Percentiles rank a stretch among this genome's conserved stretches.
Conservation (phyloP, 2,888 invertebrate species). For the Netelia fuscicornis region DNA sequence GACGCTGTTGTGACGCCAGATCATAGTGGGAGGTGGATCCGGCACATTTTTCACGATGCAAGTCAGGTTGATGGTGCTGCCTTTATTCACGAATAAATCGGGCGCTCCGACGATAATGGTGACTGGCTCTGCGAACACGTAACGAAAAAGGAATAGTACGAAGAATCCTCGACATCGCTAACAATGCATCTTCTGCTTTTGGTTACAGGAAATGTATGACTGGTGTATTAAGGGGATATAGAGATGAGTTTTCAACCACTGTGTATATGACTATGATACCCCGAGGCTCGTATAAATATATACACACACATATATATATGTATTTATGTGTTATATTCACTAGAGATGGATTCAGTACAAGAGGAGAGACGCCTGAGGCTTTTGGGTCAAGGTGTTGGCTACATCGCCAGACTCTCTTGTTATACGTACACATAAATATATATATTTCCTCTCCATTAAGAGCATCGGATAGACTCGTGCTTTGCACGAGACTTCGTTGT, state of each 20-base stretch:
- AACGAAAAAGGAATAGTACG: background rate
- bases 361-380: constrained; percentile 49
- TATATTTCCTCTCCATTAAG: background rate
- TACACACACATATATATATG: background rate
- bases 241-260: constrained; percentile 33
- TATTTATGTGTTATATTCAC: constrained; percentile 1
- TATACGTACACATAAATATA: constrained; percentile 16
- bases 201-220: background rate
- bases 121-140: constrained; percentile 89
- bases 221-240: constrained; percentile 22
- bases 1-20: constrained; percentile 92
- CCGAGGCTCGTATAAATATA: constrained; percentile 46
- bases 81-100: constrained; percentile 93
- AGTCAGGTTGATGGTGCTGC: constrained; percentile 95
- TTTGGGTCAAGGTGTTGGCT: constrained; percentile 72
- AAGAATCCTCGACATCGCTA: constrained; percentile 40
- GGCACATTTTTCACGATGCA: constrained; percentile 94
- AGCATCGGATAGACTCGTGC: constrained; percentile 4
- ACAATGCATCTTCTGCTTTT: constrained; percentile 45
- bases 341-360: constrained; percentile 33
- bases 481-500: background rate
- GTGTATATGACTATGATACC: constrained; percentile 22
- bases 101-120: constrained; percentile 93
- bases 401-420: constrained; percentile 64
- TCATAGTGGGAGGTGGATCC: constrained; percentile 93